Evolutionary conservation across 2,797 vertebrate species (phyloP).

Genomic region (Peromyscus eremicus): DNA sequence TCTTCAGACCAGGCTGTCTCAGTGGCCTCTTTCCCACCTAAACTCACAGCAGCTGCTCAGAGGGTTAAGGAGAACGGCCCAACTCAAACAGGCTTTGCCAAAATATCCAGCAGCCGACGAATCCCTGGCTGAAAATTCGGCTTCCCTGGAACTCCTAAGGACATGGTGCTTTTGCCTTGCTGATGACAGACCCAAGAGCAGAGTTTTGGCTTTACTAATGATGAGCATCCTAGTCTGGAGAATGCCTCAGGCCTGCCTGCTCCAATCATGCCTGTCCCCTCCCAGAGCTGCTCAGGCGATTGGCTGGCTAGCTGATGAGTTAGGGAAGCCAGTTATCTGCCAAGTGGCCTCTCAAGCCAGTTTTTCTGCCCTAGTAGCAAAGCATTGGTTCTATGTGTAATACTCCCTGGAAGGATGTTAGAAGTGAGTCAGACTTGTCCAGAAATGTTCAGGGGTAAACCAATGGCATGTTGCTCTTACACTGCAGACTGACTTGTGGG

Average conservation of each 20-base stretch:
- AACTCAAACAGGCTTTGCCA: background rate
- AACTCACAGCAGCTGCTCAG: background rate
- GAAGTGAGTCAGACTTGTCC: background rate
- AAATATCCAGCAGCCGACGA: background rate
- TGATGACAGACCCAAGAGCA: background rate
- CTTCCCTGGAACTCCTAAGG: background rate
- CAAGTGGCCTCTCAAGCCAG: background rate
- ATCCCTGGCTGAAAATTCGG: background rate
- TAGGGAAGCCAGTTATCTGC: background rate
- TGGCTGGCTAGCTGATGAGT: background rate
- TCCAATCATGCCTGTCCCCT: background rate
- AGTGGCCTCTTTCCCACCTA: background rate
- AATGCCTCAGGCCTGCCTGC: background rate
- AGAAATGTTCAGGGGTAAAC: background rate
- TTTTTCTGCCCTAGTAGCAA: background rate
- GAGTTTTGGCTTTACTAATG: background rate
- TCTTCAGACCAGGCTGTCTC: background rate
- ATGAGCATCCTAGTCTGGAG: background rate
- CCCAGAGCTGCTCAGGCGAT: background rate
- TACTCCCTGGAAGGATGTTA: slow-evolving; percentile 16
- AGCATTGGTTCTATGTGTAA: background rate
- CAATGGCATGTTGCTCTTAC: background rate
- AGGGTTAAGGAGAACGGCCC: background rate
- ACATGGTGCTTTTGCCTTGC: background rate
- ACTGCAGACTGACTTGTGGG: background rate